A percentile compares a stretch with the other conserved stretches of the same genome.
Conservation (phyloP, 2,113 vertebrate genomes). For the Channa maculata region DNA sequence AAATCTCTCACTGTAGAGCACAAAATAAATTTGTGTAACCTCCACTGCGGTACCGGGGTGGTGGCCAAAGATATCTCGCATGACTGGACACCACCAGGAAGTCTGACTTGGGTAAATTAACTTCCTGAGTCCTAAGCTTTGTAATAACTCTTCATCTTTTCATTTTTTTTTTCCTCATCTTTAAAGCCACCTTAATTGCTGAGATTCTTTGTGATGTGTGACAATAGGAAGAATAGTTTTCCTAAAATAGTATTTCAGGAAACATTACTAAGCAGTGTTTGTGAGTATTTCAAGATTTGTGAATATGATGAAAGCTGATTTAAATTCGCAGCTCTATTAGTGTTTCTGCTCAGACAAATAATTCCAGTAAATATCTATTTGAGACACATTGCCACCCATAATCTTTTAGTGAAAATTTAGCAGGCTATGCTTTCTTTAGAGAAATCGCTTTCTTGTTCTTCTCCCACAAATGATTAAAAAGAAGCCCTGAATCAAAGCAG, state of each 20-base stretch:
- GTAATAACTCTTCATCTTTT: not conserved
- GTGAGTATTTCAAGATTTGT: too few relatives aligned
- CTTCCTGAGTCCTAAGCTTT: not conserved
- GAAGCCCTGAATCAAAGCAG: conserved; percentile 18
- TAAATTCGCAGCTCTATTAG: conserved; percentile 3
- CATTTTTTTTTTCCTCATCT: not conserved
- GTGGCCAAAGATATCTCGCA: conserved; percentile 7
- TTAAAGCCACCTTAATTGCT: not conserved
- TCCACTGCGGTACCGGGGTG: not conserved
- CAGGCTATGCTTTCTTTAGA: conserved; percentile 3
- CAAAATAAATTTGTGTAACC: conserved; percentile 1
- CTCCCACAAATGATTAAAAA: conserved; percentile 10
- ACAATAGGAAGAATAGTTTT: too few relatives aligned
- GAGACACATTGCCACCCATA: conserved; percentile 7
- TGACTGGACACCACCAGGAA: not conserved
- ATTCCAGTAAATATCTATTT: conserved; percentile 5
- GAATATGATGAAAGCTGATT: not conserved
- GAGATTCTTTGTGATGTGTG: not conserved
- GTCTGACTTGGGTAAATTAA: not conserved
- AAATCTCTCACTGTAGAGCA: conserved; percentile 2
- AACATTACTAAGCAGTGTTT: too few relatives aligned
- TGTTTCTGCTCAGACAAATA: not conserved
- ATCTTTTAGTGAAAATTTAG: conserved; percentile 16
- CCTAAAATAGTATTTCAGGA: too few relatives aligned
- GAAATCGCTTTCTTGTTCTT: conserved; percentile 17